Evolutionary conservation across 2,113 vertebrate genomes (phyloP), one percentile per base, ranked within the genome.

Genomic region (Chlorodrepanis virens): DNA sequence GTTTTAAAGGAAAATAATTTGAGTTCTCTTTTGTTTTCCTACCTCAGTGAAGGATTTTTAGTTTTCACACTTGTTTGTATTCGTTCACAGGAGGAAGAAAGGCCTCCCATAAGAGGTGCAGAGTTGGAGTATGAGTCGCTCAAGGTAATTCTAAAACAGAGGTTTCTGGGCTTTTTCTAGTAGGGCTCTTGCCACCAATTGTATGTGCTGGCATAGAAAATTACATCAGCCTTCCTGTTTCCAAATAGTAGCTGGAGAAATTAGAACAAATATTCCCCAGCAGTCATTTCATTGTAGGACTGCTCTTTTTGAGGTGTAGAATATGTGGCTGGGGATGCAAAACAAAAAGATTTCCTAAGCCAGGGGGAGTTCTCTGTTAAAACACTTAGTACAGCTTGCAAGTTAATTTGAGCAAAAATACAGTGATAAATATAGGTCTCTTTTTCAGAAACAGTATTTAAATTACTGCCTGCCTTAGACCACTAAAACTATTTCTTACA

Each of bases 61-160:
- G 44, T 94, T 90, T 92, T 94, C 78, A 77, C 19, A 35, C 29
- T 89, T 85, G 29, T 87, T 42, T 96, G 35, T 91, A 9, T 96
- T 87, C 72, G 81, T 94, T 81, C 54, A 52, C 65, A 99, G 99
- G 99, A 99, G 87, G 98, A 99, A 87, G 98, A 99, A 96, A 98
- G 98, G 77, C 99, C 98, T 96, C 99, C 98, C 83, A 98, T 99
- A 50, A 99, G 99, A 91, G 98, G 99, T 52, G 99, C 99, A 33
- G 99, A 99, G 91, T 96, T 99, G 97, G 99, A 99, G 94, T 99
- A 99, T 35, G 99, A 99, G 86, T 99, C 99, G 0, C 99, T 99
- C 70, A 99, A 99, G 99, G 99, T 99, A 98, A 98, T 93, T 42
- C 60, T 72, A 29, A 50, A 90, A 22, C 12, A 10, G 53, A 75